Evolutionary conservation across 1,140 invertebrate genomes (phyloP), one percentile per base, ranked within the genome.

Genomic region (Medauroidea extradentata): DNA sequence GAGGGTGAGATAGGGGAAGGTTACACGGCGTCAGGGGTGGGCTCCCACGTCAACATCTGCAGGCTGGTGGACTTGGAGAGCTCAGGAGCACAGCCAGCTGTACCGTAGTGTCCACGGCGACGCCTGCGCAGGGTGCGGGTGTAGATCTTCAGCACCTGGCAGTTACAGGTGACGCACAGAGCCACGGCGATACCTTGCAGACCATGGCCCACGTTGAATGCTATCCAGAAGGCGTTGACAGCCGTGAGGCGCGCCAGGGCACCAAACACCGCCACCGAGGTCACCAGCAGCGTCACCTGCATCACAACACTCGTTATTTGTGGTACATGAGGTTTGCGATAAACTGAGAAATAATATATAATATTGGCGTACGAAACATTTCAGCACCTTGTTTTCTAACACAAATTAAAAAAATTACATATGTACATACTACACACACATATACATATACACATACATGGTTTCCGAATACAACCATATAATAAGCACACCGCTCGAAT

Each of bases 151-250:
- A 82, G 67, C 27, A 82, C 78, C 67, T 79, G 77, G 69, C 82
- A 85, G 70, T 85, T 85, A 69, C 84, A 85, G 7, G 83, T 83
- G 52, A 85, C 83, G 52, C 82, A 77, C 59, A 86, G 70, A 2
- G 84, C 80, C 9, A 85, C 78, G 27, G 82, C 73, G 38, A 85
- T 77, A 23, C 84, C 84, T 73, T 85, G 79, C 63, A 79, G 67
- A 8, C 68, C 66, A 61, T 78, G 76, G 18, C 70, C 69, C 14
- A 78, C 68, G 63, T 79, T 75, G 67, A 77, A 81, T 13, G 72
- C 68, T 39, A 78, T 72, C 76, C 77, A 78, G 13, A 72, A 63
- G 43, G 46, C 41, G 39, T 54, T 53, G 25, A 27, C 13, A 11
- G 27, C 24, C 3, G 68, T 57, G 16, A 59, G 60, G 18, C 49